Evolutionary conservation across 2,888 invertebrate species (phyloP), one percentile per base, ranked within the genome.

Genomic region (Trachelus troglodyta): DNA sequence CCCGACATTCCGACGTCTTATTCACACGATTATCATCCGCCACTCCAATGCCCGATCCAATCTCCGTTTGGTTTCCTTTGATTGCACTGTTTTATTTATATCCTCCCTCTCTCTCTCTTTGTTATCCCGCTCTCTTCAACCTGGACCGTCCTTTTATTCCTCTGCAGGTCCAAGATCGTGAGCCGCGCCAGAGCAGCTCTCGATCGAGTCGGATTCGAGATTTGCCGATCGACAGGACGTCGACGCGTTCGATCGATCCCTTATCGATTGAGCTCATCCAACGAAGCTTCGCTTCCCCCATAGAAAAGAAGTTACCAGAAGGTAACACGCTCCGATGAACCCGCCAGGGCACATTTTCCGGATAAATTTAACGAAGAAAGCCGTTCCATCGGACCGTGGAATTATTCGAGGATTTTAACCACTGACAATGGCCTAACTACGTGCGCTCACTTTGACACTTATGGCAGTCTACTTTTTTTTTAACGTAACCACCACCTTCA

Each of bases 21-120:
- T 86, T 87, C 86, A 84, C 86, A 85, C 86, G 88, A 88, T 87
- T 87, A 87, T 87, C 86, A 33, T 37, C 34, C 71, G 73, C 34
- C 73, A 68, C n/a, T 35, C 31, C 23, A 68, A 74, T 40, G 73
- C n/a, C 34, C 35, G 69, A 71, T 71, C 37, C 69, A 34, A 71
- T 71, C 71, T 71, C 31, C 71, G 23, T 56, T 56, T 56, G 9
- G 56, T 56, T 56, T 71, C 33, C 71, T 71, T 71, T 34, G 71
- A 71, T 34, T 71, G 6, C 3, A 34, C 23, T 34, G 71, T 71
- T 34, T 71, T 71, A 31, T 71, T 71, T 34, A 12, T 71, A 12
- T 31, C 15, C 71, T 71, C 2, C 31, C 71, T 71, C 34, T 23
- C 6, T 23, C 6, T 71, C 31, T 71, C 23, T 34, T 34, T 71